Base-by-base conservation (phyloP, 2,888 invertebrate species). In the Macrosiphum euphorbiae region DNA sequence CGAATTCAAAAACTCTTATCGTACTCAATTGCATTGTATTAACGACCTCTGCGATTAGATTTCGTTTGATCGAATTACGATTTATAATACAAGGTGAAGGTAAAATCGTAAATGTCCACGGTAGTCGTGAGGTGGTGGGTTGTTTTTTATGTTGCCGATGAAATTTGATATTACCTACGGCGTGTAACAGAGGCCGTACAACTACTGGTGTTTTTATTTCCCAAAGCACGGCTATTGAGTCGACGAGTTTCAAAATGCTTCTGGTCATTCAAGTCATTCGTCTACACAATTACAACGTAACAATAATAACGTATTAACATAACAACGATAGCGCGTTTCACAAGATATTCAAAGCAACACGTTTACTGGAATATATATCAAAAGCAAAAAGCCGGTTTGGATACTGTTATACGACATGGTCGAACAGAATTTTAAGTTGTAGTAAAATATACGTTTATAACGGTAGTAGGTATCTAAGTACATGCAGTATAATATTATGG, bases 91-190 rank as follows among this genome's bases (percentile, higher is more conserved):
- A 41, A 13, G 50, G 41, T 35, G 24, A 86, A 44, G 3, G 50
- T 67, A 28, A 35, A 41, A n/a, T 61, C 16, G 50, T 55, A 87
- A 26, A 87, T 87, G 24, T 41, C 16, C 41, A 8, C 20, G 11
- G 86, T 47, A 61, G 50, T 61, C 20, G 28, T 10, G 26, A 1
- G 90, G 13, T 11, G 78, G 24, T 35, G 20, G 26, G 47, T 26
- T 86, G 2, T 86, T 92, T 88, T 61, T 85, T 44, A 78, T 61
- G 52, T 52, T 44, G 28, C 67, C 35, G 16, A 55, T n/a, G 92
- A 93, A 93, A 90, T 90, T 90, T 35, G 85, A 93, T 93, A 90
- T 24, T 7, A 47, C 47, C 47, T 47, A 61, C 28, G 8, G 8
- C 4, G 44, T 44, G 78, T 41, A 67, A 88, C 26, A 24, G 85